These are phyloP conservation scores for Helogale parvula DNA, from an alignment of 2,113 vertebrate species.

Conservation along the genomic window DNA sequence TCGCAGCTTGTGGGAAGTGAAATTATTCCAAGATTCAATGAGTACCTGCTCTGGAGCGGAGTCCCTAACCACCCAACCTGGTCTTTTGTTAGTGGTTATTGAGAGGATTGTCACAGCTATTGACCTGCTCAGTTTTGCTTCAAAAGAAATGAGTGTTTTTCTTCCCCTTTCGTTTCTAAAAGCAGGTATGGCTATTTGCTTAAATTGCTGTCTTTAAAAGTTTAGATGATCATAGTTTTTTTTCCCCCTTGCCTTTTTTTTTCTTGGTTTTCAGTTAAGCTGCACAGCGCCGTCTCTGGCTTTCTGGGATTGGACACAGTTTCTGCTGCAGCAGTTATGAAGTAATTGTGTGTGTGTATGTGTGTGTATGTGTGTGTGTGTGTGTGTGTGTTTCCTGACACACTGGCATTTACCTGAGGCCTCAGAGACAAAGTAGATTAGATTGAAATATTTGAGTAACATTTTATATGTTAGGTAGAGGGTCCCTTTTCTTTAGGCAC, in stretches of 20 bases:
- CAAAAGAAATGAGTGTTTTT: conserved; percentile 77
- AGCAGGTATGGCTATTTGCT: conserved; percentile 81
- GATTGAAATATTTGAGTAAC: not conserved
- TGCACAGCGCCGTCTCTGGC: not conserved
- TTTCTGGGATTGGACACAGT: not conserved
- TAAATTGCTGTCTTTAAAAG: conserved; percentile 78
- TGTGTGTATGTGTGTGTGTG: not conserved
- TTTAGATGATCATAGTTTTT: conserved; percentile 76
- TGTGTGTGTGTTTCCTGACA: not conserved
- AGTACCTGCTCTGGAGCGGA: conserved; percentile 61
- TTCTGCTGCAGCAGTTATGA: not conserved
- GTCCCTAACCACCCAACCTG: conserved; percentile 64
- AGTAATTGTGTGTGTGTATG: not conserved
- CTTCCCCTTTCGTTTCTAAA: conserved; percentile 78
- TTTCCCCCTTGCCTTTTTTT: conserved; percentile 51
- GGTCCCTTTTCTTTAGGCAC: not conserved
- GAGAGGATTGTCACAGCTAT: conserved; percentile 78
- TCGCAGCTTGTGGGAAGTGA: conserved; percentile 59
- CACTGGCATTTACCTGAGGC: not conserved
- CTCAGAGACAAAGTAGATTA: not conserved
- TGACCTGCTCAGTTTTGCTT: conserved; percentile 73
- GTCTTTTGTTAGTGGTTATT: conserved; percentile 78
- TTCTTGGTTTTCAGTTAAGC: conserved; percentile 46
- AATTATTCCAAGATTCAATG: conserved; percentile 73
- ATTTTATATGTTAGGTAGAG: conserved; percentile 26